Evolutionary conservation across 2,113 vertebrate species (phyloP).

Genomic region (Scolopax mira): DNA sequence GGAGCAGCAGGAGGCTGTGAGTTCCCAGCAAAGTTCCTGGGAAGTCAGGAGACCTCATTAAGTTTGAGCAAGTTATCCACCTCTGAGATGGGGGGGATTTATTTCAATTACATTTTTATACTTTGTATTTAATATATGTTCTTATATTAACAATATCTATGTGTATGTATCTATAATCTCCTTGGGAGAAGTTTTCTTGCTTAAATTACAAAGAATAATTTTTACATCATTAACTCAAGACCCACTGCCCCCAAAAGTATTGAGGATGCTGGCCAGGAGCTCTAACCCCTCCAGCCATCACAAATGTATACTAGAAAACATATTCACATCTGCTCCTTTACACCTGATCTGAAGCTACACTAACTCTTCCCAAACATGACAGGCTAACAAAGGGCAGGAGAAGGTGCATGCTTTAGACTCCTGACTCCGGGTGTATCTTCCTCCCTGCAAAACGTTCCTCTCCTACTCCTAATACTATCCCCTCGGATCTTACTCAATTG

Average conservation of each 20-base stretch:
- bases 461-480: not conserved
- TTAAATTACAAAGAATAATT: not conserved
- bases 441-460: not conserved
- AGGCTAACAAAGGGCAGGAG: not conserved
- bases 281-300: not conserved
- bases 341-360: not conserved
- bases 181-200: not conserved
- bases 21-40: not conserved
- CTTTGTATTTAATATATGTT: not conserved
- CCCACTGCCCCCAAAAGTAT: not conserved
- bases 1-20: not conserved
- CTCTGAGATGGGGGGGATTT: not conserved
- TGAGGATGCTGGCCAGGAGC: not conserved
- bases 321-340: not conserved
- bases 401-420: not conserved
- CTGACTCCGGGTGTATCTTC: not conserved
- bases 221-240: not conserved
- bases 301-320: not conserved
- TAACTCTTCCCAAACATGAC: not conserved
- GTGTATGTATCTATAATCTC: not conserved
- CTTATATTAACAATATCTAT: not conserved
- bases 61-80: not conserved
- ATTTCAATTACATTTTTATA: not conserved
- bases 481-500: not conserved
- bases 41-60: not conserved